Evolutionary conservation across 2,113 vertebrate species (phyloP).

Genomic region (Heterochromis multidens): DNA sequence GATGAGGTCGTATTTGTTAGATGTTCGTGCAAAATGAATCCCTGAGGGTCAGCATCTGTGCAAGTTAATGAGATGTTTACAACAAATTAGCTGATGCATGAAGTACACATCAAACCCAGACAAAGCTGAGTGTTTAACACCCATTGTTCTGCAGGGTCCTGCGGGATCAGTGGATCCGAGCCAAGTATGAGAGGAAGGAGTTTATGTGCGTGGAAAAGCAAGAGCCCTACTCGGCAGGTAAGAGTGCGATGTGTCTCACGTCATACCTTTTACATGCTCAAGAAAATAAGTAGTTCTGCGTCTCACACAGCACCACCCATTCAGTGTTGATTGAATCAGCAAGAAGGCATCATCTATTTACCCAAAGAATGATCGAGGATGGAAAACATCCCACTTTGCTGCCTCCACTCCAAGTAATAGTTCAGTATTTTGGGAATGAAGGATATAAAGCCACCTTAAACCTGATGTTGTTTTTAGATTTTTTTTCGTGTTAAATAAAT

Average conservation of each 20-base stretch:
- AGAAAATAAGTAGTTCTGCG: background rate
- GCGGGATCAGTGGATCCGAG: conserved; percentile 91
- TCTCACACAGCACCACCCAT: background rate
- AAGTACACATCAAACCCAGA: background rate
- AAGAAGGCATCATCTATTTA: background rate
- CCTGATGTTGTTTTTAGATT: too few species aligned
- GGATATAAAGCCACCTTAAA: background rate
- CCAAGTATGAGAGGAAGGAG: conserved; percentile 90
- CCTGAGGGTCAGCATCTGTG: rapidly evolving
- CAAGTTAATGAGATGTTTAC: conserved; percentile 5
- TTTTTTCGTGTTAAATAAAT: background rate
- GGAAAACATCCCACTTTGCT: background rate
- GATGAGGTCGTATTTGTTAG: background rate
- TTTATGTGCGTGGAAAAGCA: conserved; percentile 85
- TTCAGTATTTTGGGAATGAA: background rate
- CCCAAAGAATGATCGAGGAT: background rate
- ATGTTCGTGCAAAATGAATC: background rate
- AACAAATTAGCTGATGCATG: background rate
- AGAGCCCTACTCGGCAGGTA: conserved; percentile 93
- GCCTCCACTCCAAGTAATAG: background rate
- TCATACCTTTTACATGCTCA: background rate
- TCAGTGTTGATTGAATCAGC: background rate
- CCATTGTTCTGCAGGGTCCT: conserved; percentile 78
- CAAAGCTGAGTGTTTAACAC: background rate
- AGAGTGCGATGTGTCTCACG: background rate